Evolutionary conservation across 2,797 vertebrate species (phyloP).

Genomic region (Amblyopsis hoosieri): DNA sequence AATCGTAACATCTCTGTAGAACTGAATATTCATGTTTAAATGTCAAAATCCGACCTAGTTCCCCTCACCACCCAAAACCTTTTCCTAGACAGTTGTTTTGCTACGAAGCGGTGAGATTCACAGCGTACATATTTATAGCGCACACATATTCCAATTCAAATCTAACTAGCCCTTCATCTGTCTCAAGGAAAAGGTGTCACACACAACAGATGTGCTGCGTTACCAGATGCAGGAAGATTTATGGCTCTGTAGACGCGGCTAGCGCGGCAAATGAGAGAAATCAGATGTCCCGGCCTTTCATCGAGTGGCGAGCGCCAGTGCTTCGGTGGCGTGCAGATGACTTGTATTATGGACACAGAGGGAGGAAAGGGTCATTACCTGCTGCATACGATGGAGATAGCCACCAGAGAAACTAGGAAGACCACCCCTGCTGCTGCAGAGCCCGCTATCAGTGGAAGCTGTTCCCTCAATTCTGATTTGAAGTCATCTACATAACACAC

Average conservation of each 20-base stretch:
- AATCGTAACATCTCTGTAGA: conserved; percentile 13
- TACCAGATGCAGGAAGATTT: no score
- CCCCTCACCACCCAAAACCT: conserved; percentile 21
- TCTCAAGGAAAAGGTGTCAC: no score
- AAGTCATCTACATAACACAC: conserved; percentile 87
- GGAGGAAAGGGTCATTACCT: conserved; percentile 77
- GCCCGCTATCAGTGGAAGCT: conserved; percentile 94
- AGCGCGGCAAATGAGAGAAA: no score
- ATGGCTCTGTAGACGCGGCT: no score
- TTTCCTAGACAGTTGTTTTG: conserved; percentile 3
- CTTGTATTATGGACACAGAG: neutral
- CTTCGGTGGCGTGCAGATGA: neutral
- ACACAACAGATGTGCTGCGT: no score
- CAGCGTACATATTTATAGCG: neutral
- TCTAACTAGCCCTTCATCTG: no score
- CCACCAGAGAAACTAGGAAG: conserved; percentile 95
- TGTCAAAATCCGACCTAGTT: conserved; percentile 12
- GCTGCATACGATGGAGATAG: conserved; percentile 97
- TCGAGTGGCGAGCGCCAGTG: neutral
- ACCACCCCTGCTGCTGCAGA: conserved; percentile 94
- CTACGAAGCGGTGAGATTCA: neutral
- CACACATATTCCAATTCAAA: no score
- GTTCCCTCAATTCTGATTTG: conserved; percentile 96
- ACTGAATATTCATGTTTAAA: conserved; percentile 35
- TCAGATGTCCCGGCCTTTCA: no score